Evolutionary conservation across 2,888 invertebrate genomes (phyloP).

Genomic region (Lepas anatifera): DNA sequence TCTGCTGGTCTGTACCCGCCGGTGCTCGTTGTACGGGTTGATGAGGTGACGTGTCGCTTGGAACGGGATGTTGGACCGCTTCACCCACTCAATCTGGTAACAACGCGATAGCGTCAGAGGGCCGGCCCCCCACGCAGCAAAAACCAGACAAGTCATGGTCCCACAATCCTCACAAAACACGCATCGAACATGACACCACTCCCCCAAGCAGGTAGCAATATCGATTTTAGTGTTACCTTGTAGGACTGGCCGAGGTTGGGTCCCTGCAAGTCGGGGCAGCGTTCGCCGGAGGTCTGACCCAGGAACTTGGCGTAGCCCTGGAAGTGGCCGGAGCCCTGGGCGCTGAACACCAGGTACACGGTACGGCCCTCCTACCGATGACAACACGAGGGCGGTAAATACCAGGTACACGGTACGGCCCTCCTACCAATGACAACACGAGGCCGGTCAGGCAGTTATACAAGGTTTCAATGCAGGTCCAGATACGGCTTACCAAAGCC

Average conservation of each 20-base stretch:
- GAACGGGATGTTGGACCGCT: conserved; percentile 38
- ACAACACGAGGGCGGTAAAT: conserved; percentile 44
- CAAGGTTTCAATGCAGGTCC: no score
- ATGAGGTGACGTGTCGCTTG: conserved; percentile 41
- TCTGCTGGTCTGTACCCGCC: conserved; percentile 42
- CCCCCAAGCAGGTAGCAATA: no score
- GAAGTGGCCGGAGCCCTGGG: conserved; percentile 42
- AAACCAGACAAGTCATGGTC: no score
- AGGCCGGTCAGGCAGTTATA: no score
- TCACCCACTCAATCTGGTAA: conserved; percentile 37
- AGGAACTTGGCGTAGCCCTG: conserved; percentile 39
- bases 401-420: conserved; percentile 38
- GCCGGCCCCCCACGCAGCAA: no score
- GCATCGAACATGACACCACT: no score
- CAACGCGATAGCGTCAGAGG: no score
- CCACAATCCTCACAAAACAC: no score
- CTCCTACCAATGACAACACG: conserved; percentile 32
- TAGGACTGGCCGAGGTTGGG: conserved; percentile 33
- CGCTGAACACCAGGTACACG: conserved; percentile 42
- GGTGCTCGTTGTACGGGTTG: conserved; percentile 45
- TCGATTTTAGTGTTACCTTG: conserved; percentile 17
- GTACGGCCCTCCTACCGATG: conserved; percentile 33
- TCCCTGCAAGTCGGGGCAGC: conserved; percentile 32
- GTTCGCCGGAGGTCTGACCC: conserved; percentile 30
- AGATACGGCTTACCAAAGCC: no score